These are phyloP conservation scores for Megaceryle alcyon DNA, from an alignment of 2,797 vertebrate species.

Conservation along the genomic window DNA sequence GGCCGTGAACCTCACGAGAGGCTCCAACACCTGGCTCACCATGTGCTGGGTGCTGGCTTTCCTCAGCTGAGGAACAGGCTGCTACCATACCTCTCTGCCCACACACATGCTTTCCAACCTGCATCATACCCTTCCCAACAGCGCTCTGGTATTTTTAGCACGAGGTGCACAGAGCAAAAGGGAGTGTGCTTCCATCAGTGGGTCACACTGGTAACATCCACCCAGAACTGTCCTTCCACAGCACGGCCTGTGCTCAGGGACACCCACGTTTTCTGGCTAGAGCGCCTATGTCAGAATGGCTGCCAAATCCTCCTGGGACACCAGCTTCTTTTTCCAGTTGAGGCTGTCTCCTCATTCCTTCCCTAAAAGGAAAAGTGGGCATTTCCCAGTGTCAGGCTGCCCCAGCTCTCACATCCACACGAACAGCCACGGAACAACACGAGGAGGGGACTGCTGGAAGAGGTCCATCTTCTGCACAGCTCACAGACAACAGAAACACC, in stretches of 20 bases:
- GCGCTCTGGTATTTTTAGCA: neutral
- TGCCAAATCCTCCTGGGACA: neutral
- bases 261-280: neutral
- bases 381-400: neutral
- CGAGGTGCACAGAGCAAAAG: neutral
- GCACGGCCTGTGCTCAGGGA: neutral
- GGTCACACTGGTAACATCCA: neutral
- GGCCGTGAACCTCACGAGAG: accelerated
- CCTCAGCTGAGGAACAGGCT: neutral
- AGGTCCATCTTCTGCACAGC: neutral
- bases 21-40: neutral
- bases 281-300: neutral
- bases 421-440: neutral
- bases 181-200: neutral
- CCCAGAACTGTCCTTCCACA: neutral
- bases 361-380: neutral
- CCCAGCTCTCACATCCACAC: neutral
- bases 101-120: conserved; percentile 3
- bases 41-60: neutral
- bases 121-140: neutral
- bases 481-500: neutral
- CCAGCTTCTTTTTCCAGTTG: neutral
- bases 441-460: neutral
- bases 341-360: neutral
- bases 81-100: neutral